These are phyloP conservation scores for Pterostichus niger DNA, from an alignment of 2,888 invertebrate genomes.

Conservation along the genomic window DNA sequence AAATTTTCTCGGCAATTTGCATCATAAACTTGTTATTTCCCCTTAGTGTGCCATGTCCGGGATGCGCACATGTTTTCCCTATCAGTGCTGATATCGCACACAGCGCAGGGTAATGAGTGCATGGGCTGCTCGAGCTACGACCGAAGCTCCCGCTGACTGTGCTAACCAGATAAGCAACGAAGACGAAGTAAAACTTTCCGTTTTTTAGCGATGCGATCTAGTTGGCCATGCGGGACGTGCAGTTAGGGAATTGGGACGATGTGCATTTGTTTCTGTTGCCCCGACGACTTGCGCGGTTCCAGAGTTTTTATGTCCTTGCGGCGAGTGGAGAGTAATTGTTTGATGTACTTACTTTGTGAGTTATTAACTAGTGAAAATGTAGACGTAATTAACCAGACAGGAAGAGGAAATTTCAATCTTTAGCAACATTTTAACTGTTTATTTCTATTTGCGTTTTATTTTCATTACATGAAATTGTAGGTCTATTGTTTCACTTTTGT, in stretches of 20 bases:
- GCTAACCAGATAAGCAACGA: constrained; percentile 55
- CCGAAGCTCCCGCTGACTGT: constrained; percentile 29
- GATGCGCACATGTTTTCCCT: background rate
- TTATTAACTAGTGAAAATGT: background rate
- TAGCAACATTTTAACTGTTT: too few species aligned
- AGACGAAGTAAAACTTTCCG: constrained; percentile 63
- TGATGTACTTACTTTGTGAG: constrained; percentile 3
- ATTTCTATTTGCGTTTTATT: too few species aligned
- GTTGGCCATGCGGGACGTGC: constrained; percentile 48
- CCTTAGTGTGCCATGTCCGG: background rate
- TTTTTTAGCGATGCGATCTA: constrained; percentile 51
- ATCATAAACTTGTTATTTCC: constrained; percentile 4
- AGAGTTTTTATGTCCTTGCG: background rate
- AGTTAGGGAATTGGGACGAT: constrained; percentile 40
- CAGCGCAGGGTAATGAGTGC: constrained; percentile 22
- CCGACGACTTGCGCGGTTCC: too few species aligned
- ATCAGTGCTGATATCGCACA: constrained; percentile 17
- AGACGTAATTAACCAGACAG: too few species aligned
- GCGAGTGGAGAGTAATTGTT: background rate
- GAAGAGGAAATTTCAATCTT: too few species aligned
- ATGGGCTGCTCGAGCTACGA: background rate
- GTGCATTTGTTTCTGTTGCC: constrained; percentile 42
- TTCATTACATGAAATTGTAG: too few species aligned
- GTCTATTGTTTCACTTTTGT: too few species aligned
- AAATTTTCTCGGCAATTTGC: background rate